A percentile compares a stretch with the other conserved stretches of the same genome.
phyloP scores from a whole-genome alignment of 2,797 vertebrate genomes.

The Spinibarbus caldwelli region DNA sequence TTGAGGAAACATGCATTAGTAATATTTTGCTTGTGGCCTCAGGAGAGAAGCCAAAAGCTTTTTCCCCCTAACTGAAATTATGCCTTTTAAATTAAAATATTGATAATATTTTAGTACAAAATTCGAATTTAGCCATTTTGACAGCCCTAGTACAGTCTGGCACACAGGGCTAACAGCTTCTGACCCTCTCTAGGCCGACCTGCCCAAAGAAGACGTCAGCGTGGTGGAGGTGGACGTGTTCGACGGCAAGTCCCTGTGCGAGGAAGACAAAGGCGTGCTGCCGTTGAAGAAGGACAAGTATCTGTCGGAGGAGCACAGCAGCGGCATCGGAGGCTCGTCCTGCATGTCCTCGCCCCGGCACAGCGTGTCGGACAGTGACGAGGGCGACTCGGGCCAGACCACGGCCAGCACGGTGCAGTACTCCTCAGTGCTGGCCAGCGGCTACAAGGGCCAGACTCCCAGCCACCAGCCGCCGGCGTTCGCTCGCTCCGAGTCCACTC shows the following conservation, averaged over 20 bases:
- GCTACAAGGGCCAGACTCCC: slow-evolving; percentile 86
- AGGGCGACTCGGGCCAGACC: slow-evolving; percentile 87
- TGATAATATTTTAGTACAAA: no score
- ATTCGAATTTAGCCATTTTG: no score
- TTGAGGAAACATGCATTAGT: no score
- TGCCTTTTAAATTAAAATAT: no score
- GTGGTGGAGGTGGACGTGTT: slow-evolving; percentile 88
- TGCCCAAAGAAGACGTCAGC: slow-evolving; percentile 89
- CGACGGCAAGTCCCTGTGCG: slow-evolving; percentile 81
- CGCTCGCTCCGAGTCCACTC: slow-evolving; percentile 92
- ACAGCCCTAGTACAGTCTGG: no score
- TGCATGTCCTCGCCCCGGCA: slow-evolving; percentile 96
- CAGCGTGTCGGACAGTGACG: slow-evolving; percentile 92
- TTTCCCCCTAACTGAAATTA: no score
- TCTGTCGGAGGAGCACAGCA: slow-evolving; percentile 94
- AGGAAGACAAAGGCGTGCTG: slow-evolving; percentile 86
- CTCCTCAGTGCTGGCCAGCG: slow-evolving; percentile 88
- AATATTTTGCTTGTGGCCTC: no score
- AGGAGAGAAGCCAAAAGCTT: no score
- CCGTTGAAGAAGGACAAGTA: slow-evolving; percentile 91
- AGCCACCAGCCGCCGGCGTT: slow-evolving; percentile 75
- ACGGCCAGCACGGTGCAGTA: slow-evolving; percentile 93
- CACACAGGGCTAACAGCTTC: background rate
- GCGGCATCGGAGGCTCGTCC: slow-evolving; percentile 96
- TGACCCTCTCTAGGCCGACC: slow-evolving; percentile 77